These are phyloP conservation scores for Anoplolepis gracilipes DNA, from an alignment of 1,140 invertebrate species.

Conservation along the genomic window DNA sequence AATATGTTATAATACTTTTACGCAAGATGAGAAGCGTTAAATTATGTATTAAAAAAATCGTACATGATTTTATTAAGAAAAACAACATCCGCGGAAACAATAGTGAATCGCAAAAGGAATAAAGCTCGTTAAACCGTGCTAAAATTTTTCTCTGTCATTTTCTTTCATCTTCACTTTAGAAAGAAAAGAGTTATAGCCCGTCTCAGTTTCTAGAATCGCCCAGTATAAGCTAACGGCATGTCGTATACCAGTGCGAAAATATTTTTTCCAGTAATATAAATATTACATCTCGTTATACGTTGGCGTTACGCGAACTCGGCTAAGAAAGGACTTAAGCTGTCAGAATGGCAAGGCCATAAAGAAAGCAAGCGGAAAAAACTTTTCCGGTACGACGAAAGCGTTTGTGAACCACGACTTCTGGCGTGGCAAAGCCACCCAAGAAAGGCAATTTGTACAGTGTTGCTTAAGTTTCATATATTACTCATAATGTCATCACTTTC, in stretches of 20 bases:
- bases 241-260: conserved; percentile 9
- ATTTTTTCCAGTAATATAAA: conserved; percentile 64
- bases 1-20: no score
- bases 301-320: conserved; percentile 21
- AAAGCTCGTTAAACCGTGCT: not conserved
- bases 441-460: conserved; percentile 60
- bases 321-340: conserved; percentile 64
- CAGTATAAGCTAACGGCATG: not conserved
- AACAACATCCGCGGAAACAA: not conserved
- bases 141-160: conserved; percentile 7
- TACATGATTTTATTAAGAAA: not conserved
- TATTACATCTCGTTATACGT: conserved; percentile 67
- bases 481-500: conserved; percentile 25
- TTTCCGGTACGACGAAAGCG: conserved; percentile 43
- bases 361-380: conserved; percentile 67
- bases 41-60: not conserved
- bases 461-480: conserved; percentile 56
- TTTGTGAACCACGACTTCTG: conserved; percentile 27
- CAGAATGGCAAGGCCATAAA: conserved; percentile 61
- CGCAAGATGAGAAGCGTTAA: not conserved
- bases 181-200: not conserved
- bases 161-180: conserved; percentile 6
- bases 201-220: not conserved
- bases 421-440: conserved; percentile 14
- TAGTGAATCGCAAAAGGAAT: not conserved